phyloP scores from a whole-genome alignment of 2,113 vertebrate genomes.

The Pelodiscus sinensis region DNA sequence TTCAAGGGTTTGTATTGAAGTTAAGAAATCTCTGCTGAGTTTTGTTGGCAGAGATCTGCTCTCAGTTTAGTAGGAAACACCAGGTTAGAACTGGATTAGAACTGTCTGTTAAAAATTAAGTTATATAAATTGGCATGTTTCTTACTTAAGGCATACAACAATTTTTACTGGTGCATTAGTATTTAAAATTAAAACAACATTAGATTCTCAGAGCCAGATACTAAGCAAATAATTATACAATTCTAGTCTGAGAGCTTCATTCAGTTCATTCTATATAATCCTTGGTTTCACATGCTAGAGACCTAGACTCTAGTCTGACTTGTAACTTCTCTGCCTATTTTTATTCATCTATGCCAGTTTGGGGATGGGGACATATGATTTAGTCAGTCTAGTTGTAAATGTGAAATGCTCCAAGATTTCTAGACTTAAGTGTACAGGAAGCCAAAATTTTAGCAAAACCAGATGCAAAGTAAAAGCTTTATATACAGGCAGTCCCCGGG shows the following conservation, averaged over 20 bases:
- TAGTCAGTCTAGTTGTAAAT: background rate
- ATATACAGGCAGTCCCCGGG: too few relatives aligned
- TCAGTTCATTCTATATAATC: slow-evolving; percentile 17
- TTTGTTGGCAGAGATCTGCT: background rate
- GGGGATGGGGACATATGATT: background rate
- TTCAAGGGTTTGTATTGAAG: background rate
- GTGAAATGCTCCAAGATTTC: background rate
- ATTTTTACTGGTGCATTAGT: background rate
- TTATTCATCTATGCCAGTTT: background rate
- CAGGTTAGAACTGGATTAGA: background rate
- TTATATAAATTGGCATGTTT: too few relatives aligned
- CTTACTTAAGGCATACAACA: background rate
- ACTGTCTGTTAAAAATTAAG: background rate
- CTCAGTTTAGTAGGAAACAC: background rate
- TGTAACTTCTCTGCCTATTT: background rate
- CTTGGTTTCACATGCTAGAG: background rate
- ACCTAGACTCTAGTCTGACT: background rate
- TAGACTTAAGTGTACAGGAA: background rate
- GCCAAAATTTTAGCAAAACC: background rate
- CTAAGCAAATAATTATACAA: background rate
- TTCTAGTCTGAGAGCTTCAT: slow-evolving; percentile 1
- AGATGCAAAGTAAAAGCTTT: background rate
- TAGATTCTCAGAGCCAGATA: background rate
- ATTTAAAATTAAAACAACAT: background rate
- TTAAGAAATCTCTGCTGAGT: background rate